Evolutionary conservation across 2,888 invertebrate species (phyloP), one percentile per base, ranked within the genome.

Genomic region (Tinea pellionella): DNA sequence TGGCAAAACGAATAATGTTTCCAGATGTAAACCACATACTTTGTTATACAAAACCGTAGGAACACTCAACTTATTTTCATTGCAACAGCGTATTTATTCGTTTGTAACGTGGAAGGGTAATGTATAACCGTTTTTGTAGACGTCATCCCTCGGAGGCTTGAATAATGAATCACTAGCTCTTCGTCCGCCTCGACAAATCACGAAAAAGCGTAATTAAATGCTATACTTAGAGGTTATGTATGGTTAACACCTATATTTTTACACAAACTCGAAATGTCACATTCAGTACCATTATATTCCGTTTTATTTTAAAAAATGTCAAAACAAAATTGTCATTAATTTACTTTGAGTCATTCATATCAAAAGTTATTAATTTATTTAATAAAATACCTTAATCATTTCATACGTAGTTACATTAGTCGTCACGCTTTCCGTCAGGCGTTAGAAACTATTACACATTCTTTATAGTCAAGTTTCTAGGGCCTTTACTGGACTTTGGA

Each of bases 181-280:
- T 13, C 55, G 55, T 29, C 55, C 24, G 29, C 24, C 55, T 29
- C 19, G 55, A 55, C 55, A 55, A 55, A 55, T 55, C 55, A 55
- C 55, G 55, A 55, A 55, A 55, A 55, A 55, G 55, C 29, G 29
- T 55, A 55, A 55, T 55, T 55, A 55, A 55, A 55, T 55, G 12
- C 55, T 24, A 55, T 55, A 47, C 47, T 47, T 16, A 47, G 13
- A 16, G 15, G 47, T 47, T 47, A 47, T 47, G 47, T 47, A 47
- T 47, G 47, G 47, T 15, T 47, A 47, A 15, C 47, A 47, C 47
- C 16, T 16, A 16, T 16, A 16, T 47, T 47, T 16, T 16, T 16
- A 47, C 47, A 15, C 47, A 47, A 41, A 16, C 47, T 2, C 13
- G 13, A 47, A 47, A 47, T 15, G 16, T 47, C 41, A 41, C 41